phyloP scores from a whole-genome alignment of 1,140 invertebrate genomes.

The Apis cerana region DNA sequence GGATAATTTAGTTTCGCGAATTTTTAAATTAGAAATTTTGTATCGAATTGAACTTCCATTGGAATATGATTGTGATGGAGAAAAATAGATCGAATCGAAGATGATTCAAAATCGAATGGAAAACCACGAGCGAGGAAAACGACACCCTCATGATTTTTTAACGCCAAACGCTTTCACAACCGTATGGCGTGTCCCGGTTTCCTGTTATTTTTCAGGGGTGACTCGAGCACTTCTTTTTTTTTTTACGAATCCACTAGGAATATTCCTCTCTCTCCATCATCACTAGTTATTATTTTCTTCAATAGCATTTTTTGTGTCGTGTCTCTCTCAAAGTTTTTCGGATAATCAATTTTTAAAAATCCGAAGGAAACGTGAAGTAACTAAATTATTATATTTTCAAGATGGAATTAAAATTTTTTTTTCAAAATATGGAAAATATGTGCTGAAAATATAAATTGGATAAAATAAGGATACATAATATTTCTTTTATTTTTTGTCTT shows the following conservation, averaged over 20 bases:
- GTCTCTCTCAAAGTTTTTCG: not conserved
- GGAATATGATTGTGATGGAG: not conserved
- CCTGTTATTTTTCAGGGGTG: conserved; percentile 73
- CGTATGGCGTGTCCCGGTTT: conserved; percentile 63
- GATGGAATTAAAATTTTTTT: no score
- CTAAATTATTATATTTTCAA: no score
- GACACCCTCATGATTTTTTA: conserved; percentile 72
- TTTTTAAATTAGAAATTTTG: not conserved
- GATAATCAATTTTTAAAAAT: not conserved
- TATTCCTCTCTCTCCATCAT: conserved; percentile 55
- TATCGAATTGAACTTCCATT: not conserved
- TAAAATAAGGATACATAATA: no score
- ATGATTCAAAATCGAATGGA: not conserved
- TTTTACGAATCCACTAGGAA: conserved; percentile 72
- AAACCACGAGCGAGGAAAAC: conserved; percentile 48
- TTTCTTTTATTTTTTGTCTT: no score
- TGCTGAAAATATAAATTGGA: no score
- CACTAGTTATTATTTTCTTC: conserved; percentile 25
- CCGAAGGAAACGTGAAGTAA: no score
- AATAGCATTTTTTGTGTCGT: not conserved
- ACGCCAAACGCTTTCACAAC: conserved; percentile 63
- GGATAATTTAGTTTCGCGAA: conserved; percentile 14
- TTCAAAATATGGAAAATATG: no score
- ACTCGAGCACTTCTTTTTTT: conserved; percentile 69
- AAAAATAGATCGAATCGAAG: conserved; percentile 1